Evolutionary conservation across 2,888 invertebrate genomes (phyloP), one percentile per base, ranked within the genome.

Genomic region (Lycocerus yunnanus): DNA sequence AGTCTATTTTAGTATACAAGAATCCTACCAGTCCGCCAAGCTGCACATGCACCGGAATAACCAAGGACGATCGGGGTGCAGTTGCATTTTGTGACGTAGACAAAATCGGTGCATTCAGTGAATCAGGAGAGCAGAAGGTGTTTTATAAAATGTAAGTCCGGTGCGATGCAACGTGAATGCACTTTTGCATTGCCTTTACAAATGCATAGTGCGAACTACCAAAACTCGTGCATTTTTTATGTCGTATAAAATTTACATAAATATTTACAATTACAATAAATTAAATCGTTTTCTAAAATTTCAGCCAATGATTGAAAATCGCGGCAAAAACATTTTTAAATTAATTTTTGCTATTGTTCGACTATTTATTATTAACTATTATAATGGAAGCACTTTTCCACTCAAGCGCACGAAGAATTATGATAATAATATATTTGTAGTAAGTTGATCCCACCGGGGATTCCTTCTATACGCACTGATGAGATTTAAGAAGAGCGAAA

Each of bases 21-120:
- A 70, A 61, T 69, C 61, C 14, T 61, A 11, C 14, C 69, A 16
- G 70, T 68, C 18, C 66, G 63, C 66, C 24, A 16, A 65, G 75
- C 70, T 72, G 80, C 78, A 78, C 82, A 89, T 89, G 89, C 88
- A 91, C 91, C 91, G 88, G 16, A 68, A 70, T 71, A 73, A 69
- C 74, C 76, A 68, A 58, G 73, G 61, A 27, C 68, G 66, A 60
- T 73, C 73, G 69, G 20, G 74, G 60, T 81, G 82, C 80, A 81
- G 74, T 79, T 83, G 82, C 82, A 83, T 68, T 80, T 78, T 27
- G 73, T 83, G 83, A 84, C 84, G 84, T 84, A 80, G 81, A 78
- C 70, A 79, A 80, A 81, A 81, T 80, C 77, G 82, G 78, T 84
- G 84, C 84, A 84, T 82, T 78, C 80, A 75, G 77, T 76, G 83